A percentile compares a stretch with the other conserved stretches of the same genome.
These are phyloP conservation scores for Gopherus flavomarginatus DNA, from an alignment of 2,113 vertebrate genomes.

Conservation along the genomic window DNA sequence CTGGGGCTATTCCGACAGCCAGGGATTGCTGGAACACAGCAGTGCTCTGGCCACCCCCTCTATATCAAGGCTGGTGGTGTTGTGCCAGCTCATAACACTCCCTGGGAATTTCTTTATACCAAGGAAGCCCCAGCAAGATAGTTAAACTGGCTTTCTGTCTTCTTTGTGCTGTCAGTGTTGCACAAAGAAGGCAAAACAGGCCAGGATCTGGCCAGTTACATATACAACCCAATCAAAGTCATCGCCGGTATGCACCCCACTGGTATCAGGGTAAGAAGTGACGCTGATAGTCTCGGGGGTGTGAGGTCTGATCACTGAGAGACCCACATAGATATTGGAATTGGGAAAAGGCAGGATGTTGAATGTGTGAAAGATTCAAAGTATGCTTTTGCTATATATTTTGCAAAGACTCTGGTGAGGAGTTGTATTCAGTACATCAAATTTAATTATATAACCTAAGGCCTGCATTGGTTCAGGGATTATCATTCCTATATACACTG, in stretches of 20 bases:
- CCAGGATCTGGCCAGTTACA: background rate
- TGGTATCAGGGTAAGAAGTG: background rate
- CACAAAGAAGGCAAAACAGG: background rate
- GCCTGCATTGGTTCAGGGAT: fast-evolving
- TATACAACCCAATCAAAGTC: background rate
- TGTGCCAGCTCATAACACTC: background rate
- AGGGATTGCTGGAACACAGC: background rate
- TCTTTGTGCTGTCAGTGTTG: background rate
- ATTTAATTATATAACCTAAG: background rate
- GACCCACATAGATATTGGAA: background rate
- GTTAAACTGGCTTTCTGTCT: background rate
- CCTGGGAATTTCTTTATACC: background rate
- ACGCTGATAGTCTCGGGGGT: background rate
- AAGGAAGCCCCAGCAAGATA: background rate
- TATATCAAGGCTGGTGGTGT: background rate
- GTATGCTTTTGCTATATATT: background rate
- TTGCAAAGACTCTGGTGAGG: background rate
- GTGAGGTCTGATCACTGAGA: background rate
- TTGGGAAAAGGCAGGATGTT: background rate
- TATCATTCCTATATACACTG: background rate
- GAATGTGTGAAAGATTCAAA: background rate
- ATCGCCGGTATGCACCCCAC: background rate
- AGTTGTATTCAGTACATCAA: background rate
- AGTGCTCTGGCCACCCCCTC: background rate
- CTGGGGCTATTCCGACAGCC: background rate